Percentiles rank a stretch among this genome's conserved stretches.
Evolutionary conservation across 1,140 invertebrate genomes (phyloP).

Genomic region (Sarcophaga bullata): DNA sequence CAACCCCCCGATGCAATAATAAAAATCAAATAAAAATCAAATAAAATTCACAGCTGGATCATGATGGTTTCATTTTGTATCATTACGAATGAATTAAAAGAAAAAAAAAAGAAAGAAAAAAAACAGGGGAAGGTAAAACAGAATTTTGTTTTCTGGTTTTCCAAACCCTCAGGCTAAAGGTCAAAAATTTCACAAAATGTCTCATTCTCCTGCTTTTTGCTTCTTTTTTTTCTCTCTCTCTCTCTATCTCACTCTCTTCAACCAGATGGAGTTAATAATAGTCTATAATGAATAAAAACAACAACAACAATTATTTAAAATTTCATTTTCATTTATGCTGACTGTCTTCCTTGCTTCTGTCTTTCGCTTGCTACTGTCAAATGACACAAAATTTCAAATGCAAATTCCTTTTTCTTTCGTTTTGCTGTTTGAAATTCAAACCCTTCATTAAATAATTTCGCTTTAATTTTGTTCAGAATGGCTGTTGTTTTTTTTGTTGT

Average conservation of each 20-base stretch:
- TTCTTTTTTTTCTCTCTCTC: no score
- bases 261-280: constrained; percentile 25
- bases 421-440: no score
- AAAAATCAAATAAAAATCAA: constrained; percentile 43
- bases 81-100: constrained; percentile 29
- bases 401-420: no score
- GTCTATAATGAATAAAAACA: not conserved
- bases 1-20: constrained; percentile 36
- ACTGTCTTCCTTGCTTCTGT: not conserved
- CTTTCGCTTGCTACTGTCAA: not conserved
- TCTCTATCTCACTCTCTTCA: not conserved
- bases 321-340: no score
- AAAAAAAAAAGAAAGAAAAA: constrained; percentile 8
- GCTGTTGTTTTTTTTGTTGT: no score
- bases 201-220: no score
- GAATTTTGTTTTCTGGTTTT: not conserved
- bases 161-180: constrained; percentile 20
- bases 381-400: not conserved
- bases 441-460: no score
- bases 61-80: constrained; percentile 12
- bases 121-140: not conserved
- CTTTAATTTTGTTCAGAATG: no score
- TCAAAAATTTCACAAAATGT: not conserved
- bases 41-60: constrained; percentile 45
- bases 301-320: not conserved